These are phyloP conservation scores for Brachymystax lenok DNA, from an alignment of 2,797 vertebrate species.

Conservation along the genomic window DNA sequence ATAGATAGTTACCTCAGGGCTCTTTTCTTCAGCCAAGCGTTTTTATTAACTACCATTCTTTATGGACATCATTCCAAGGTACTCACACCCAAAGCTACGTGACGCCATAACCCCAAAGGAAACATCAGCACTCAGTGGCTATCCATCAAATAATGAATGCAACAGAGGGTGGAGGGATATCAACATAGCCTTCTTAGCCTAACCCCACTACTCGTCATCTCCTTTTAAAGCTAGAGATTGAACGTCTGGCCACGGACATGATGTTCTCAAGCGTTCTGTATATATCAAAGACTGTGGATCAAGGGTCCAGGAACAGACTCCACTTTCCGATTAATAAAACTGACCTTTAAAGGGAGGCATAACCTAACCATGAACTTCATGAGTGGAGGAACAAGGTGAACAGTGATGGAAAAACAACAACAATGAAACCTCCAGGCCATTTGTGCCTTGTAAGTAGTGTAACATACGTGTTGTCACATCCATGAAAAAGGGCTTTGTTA, in stretches of 20 bases:
- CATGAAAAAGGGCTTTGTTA: not conserved
- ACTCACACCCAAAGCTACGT: not conserved
- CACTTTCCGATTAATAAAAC: conserved; percentile 21
- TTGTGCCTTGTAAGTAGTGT: not conserved
- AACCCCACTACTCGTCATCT: conserved; percentile 6
- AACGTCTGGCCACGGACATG: conserved; percentile 16
- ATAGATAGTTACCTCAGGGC: not conserved
- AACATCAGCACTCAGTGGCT: not conserved
- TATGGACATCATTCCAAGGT: not conserved
- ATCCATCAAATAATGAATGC: conserved; percentile 29
- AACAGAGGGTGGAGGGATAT: not conserved
- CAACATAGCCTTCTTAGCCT: not conserved
- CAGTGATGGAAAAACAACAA: not conserved
- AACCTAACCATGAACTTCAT: not conserved
- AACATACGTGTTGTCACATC: not conserved
- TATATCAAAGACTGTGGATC: conserved; percentile 20
- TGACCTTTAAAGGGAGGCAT: conserved; percentile 27
- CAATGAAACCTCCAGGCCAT: not conserved
- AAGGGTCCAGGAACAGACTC: conserved; percentile 14
- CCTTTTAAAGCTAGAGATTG: not conserved
- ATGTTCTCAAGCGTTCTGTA: conserved; percentile 13
- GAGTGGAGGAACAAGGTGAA: not conserved
- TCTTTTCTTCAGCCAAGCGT: not conserved
- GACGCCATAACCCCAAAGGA: conserved; percentile 10
- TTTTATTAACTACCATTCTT: not conserved